Evolutionary conservation across 2,797 vertebrate genomes (phyloP), one percentile per base, ranked within the genome.

Genomic region (Eospalax fontanierii): DNA sequence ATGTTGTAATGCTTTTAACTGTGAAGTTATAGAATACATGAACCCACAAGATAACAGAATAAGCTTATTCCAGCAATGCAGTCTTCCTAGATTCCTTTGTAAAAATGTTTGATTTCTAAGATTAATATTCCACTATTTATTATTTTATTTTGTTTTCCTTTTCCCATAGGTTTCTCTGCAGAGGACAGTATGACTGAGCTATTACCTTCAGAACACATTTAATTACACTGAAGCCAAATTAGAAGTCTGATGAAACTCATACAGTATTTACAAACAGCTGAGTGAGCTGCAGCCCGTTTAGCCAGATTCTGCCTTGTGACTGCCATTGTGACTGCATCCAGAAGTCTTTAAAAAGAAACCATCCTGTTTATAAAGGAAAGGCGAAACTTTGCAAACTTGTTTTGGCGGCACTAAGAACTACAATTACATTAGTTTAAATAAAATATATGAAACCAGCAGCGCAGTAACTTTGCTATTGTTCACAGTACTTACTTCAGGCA

Each of bases 341-440:
- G 46, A 94, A 46, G 28, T 38, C 43, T 86, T 57, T 15, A 33
- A 57, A 80, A 28, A 74, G 54, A 78, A 73, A 63, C 54, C 71
- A 61, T 63, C 38, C 43, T 40, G n/a, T 88, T 80, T 93, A 61
- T 81, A 93, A 82, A 94, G 38, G 14, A 33, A 84, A 70, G 26
- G 11, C 75, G 85, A 84, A 92, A 93, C 16, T 95, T 90, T 59
- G 11, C 26, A 83, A 84, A 71, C 24, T 93, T 70, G 87, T 92
- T 89, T 95, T 76, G 61, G 4, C 74, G 19, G 19, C 15, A 80
- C n/a, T 61, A 88, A 74, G 68, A 87, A 80, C 83, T 61, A 57
- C 54, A 95, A 95, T 95, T 92, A 70, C 6, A 84, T 95, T 94
- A 90, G 38, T 83, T 88, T 95, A 92, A 96, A 85, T 88, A 94